Evolutionary conservation across 2,113 vertebrate genomes (phyloP), one percentile per base, ranked within the genome.

Genomic region (Corythaixoides concolor): DNA sequence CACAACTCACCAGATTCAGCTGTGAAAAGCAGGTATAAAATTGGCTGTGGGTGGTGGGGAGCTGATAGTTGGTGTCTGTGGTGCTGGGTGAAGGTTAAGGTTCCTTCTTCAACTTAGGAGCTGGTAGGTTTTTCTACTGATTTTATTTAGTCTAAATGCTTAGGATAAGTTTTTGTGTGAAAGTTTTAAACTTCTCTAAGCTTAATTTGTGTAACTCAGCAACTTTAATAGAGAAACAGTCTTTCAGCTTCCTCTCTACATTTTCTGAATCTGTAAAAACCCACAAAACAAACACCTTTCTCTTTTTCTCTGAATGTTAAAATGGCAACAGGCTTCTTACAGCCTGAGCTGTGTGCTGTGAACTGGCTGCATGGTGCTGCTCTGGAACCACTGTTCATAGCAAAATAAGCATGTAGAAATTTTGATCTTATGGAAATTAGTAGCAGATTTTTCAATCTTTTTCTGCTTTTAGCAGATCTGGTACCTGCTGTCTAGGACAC

Each of bases 41-140:
- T 3, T 49, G 68, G 15, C 27, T 70, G 45, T 22, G 50, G 19
- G 24, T 0, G 0, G 1, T 68, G 0, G 12, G 26, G 3, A 14
- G 4, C 1, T 47, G 2, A 37, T 62, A 28, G 15, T 7, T 4
- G 9, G 11, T 55, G 21, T 33, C 9, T 90, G 30, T 12, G 14
- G 30, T 45, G 17, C 27, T 55, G 19, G 12, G 18, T 11, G 6
- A 37, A 30, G n/a, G 27, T 45, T 20, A 28, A 33, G 50, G 6
- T 5, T 1, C 3, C 5, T 75, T 68, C 14, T 75, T 39, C 26
- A 0, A 3, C 6, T 52, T 16, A 70, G 3, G 13, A 47, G 6
- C 13, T 62, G 75, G 45, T 27, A 60, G 23, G 66, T 21, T 0
- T 1, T 49, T 83, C 23, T 77, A 7, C 19, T 53, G 0, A 0